Percentiles rank a stretch among this genome's conserved stretches.
Evolutionary conservation across 2,113 vertebrate genomes (phyloP).

Genomic region (Etheostoma cragini): DNA sequence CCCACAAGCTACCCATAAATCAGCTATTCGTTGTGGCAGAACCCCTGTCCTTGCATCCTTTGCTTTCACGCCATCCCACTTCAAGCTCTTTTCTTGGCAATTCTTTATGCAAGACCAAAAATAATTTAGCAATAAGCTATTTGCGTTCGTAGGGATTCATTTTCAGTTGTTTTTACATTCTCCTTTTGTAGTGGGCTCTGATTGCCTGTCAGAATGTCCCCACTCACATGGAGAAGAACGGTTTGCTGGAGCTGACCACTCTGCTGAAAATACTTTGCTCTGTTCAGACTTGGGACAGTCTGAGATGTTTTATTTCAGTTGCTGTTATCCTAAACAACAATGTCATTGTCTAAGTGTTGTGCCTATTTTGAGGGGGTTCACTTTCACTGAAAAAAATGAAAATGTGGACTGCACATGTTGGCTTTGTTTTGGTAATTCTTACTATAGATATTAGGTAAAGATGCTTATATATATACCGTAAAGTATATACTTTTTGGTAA

Average conservation of each 20-base stretch:
- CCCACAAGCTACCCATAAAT: constrained; percentile 37
- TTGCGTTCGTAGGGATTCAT: constrained; percentile 67
- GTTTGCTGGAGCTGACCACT: constrained; percentile 48
- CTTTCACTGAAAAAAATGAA: neutral
- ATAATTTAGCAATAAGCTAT: constrained; percentile 74
- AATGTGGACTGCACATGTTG: neutral
- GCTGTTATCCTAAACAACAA: constrained; percentile 30
- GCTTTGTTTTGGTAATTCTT: neutral
- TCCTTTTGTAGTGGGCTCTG: constrained; percentile 67
- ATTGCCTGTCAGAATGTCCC: constrained; percentile 70
- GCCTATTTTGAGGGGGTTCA: constrained; percentile 15
- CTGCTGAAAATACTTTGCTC: constrained; percentile 48
- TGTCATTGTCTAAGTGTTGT: constrained; percentile 1
- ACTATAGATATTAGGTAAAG: neutral
- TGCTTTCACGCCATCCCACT: constrained; percentile 65
- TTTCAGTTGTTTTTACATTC: constrained; percentile 74
- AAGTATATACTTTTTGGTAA: neutral
- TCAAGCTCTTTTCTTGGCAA: constrained; percentile 66
- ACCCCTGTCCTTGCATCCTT: constrained; percentile 30
- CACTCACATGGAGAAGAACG: constrained; percentile 36
- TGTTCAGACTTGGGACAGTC: constrained; percentile 48
- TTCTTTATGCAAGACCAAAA: constrained; percentile 68
- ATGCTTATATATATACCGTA: neutral
- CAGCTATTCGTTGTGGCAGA: constrained; percentile 37
- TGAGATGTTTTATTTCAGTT: constrained; percentile 44